Evolutionary conservation across 2,797 vertebrate genomes (phyloP), one percentile per base, ranked within the genome.

Genomic region (Pristis pectinata): DNA sequence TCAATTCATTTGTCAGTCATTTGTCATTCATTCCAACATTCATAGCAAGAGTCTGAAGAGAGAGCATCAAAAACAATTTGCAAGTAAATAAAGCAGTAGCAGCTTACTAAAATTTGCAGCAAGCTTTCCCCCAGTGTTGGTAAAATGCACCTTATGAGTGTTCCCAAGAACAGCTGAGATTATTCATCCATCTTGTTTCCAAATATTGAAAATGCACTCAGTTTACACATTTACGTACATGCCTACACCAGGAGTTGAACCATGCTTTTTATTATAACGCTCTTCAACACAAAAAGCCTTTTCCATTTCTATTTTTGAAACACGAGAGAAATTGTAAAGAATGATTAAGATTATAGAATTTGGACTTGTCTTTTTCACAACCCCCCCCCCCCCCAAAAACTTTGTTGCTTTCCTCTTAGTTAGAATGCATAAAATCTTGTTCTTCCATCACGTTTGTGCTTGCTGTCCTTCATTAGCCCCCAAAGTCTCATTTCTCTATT

Each of bases 1-100:
- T 94, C n/a, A 94, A 74, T 94, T 76, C 70, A n/a, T 70, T 91
- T 94, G 92, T 76, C 67, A 74, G 74, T 76, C 70, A n/a, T 70
- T 91, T 94, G 92, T 53, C 67, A 49, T 94, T 72, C 92, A 94
- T 27, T 76, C 92, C 92, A 53, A 41, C 37, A 91, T 64, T 91
- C 87, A 41, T n/a, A 67, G 72, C 27, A 94, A 49, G 30, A 67
- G 13, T 53, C 92, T 74, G 37, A 15, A 24, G 27, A 93, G 37
- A 13, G 27, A 34, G 11, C 92, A 76, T 53, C 44, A 74, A 76
- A n/a, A 94, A 76, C 34, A 24, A n/a, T 44, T 56, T 41, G 37
- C 87, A 91, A 91, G 59, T 64, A 91, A 91, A 91, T 91, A 91
- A 91, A 24, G 87, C 87, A 41, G 87, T n/a, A 67, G 19, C 0